Evolutionary conservation across 2,888 invertebrate genomes (phyloP).

Genomic region (Drosophila trichaetosa): DNA sequence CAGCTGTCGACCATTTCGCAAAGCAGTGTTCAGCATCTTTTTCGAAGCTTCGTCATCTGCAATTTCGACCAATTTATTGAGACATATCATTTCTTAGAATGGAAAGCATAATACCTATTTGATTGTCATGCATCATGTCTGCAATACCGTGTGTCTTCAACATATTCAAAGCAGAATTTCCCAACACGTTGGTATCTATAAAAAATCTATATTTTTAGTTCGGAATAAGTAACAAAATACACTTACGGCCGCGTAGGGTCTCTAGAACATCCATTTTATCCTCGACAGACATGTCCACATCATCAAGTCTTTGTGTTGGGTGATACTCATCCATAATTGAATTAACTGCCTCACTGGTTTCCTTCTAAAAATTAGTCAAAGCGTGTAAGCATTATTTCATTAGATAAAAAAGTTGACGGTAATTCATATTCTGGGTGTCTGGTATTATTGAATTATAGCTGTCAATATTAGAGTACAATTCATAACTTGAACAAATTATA

Average conservation of each 20-base stretch:
- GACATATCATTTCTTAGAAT: background rate
- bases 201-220: background rate
- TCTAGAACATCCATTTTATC: slow-evolving; percentile 75
- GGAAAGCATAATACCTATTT: slow-evolving; percentile 31
- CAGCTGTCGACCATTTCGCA: slow-evolving; percentile 94
- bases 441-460: background rate
- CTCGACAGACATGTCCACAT: slow-evolving; percentile 71
- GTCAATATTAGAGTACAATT: background rate
- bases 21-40: slow-evolving; percentile 90
- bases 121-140: slow-evolving; percentile 91
- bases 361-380: slow-evolving; percentile 72
- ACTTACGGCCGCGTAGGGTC: slow-evolving; percentile 65
- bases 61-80: background rate
- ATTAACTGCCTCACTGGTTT: slow-evolving; percentile 84
- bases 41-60: slow-evolving; percentile 88
- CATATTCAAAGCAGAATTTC: slow-evolving; percentile 86
- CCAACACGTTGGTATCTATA: slow-evolving; percentile 76
- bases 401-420: background rate
- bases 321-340: slow-evolving; percentile 81
- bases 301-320: slow-evolving; percentile 44
- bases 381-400: background rate
- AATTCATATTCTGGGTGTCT: background rate
- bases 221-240: background rate
- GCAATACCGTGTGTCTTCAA: slow-evolving; percentile 94
- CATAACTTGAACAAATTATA: background rate